Percentiles rank a stretch among this genome's conserved stretches.
Conservation (phyloP, 2,888 invertebrate species). For the Scaptomyza tumidula region DNA sequence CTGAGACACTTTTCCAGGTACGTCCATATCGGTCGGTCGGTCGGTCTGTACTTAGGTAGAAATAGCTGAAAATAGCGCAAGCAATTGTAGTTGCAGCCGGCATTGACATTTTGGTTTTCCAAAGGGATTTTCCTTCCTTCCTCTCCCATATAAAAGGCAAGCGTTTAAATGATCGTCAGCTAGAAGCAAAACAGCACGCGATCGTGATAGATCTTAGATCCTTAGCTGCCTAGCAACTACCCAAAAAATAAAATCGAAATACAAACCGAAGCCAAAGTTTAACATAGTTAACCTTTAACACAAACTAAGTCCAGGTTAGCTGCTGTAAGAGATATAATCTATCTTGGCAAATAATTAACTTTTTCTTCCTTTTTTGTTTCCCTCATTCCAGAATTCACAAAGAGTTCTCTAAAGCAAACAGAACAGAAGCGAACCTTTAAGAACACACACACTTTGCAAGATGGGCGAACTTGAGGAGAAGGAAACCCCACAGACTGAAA, state of each 20-base stretch:
- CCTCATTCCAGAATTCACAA: constrained; percentile 49
- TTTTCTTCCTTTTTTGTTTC: neutral
- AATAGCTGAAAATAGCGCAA: constrained; percentile 18
- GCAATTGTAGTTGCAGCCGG: constrained; percentile 34
- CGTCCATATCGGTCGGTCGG: neutral
- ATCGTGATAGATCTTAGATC: constrained; percentile 81
- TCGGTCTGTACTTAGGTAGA: constrained; percentile 52
- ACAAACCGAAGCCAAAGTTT: constrained; percentile 39
- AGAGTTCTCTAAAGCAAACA: constrained; percentile 57
- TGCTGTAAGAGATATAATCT: neutral
- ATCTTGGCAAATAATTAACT: constrained; percentile 1
- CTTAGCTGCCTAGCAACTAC: constrained; percentile 54
- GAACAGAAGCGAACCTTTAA: neutral
- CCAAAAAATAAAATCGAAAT: neutral
- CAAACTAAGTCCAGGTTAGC: constrained; percentile 45
- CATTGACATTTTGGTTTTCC: constrained; percentile 36
- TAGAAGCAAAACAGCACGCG: constrained; percentile 72
- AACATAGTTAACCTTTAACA: constrained; percentile 45
- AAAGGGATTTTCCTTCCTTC: constrained; percentile 16
- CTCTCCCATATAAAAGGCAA: constrained; percentile 49
- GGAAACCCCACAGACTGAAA: constrained; percentile 82
- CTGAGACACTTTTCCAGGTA: constrained; percentile 68
- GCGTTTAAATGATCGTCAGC: constrained; percentile 32
- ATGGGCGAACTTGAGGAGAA: constrained; percentile 85
- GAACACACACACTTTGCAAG: constrained; percentile 8